Evolutionary conservation across 2,888 invertebrate species (phyloP), one percentile per base, ranked within the genome.

Genomic region (Meloe dianella): DNA sequence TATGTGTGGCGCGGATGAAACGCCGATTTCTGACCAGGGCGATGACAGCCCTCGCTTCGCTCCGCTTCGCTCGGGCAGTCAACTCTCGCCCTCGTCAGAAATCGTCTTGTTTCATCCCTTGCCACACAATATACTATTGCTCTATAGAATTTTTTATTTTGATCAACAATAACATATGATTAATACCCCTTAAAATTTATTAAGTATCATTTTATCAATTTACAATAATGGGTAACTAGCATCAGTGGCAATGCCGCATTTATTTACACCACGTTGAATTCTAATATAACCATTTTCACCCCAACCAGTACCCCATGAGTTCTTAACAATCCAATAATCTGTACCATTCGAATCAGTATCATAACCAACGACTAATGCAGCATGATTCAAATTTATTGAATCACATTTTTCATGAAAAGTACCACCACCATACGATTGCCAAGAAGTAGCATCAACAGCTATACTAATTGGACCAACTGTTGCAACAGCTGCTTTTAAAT

Each of bases 381-480:
- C 95, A 78, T 96, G 96, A 84, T 95, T 94, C 38, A 95, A 79
- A 67, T 86, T 83, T 38, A 84, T 78, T 1, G 86, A 75, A 73
- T 89, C 88, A 84, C 96, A 96, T 47, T 88, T 82, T 57, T 88
- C 87, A 74, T 94, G 94, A 85, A 94, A 96, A 63, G 96, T 89
- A 57, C 93, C 93, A 73, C 86, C 84, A 10, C 87, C 87, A 84
- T 95, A 95, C 81, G 92, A 90, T 84, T 95, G 94, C 89, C 95
- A 94, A 3, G 8, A 12, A 9, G 66, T 68, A 67, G 95, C 96
- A 85, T 96, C 95, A 79, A 96, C 94, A 77, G 94, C 95, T 61
- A 95, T 91, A 20, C 94, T 88, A 51, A 95, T 86, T 12, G 96
- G 96, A 0, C 96, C 96, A 71, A 91, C 83, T 0, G 91, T 91